These are phyloP conservation scores for Nomada flava DNA, from an alignment of 2,888 invertebrate genomes.

Conservation along the genomic window DNA sequence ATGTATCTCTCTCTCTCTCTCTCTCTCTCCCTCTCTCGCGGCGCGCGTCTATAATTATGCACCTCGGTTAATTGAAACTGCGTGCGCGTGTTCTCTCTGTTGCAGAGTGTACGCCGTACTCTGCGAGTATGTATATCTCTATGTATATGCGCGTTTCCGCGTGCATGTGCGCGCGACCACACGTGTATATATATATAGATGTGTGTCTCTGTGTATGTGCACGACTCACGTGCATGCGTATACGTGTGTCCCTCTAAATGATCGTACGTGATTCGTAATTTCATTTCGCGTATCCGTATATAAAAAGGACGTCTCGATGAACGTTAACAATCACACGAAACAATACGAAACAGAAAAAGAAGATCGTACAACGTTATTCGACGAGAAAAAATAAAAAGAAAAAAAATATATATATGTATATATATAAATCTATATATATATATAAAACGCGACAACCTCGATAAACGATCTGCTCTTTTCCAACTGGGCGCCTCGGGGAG, in stretches of 20 bases:
- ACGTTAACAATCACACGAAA: slow-evolving; percentile 79
- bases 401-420: neutral
- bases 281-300: slow-evolving; percentile 1
- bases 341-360: slow-evolving; percentile 79
- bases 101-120: neutral
- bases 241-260: slow-evolving; percentile 6
- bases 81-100: slow-evolving; percentile 28
- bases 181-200: neutral
- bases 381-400: slow-evolving; percentile 8
- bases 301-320: neutral
- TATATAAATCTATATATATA: too few relatives aligned
- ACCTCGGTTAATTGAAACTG: slow-evolving; percentile 57
- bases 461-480: slow-evolving; percentile 62
- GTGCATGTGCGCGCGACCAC: slow-evolving; percentile 10
- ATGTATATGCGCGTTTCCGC: neutral
- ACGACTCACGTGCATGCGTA: slow-evolving; percentile 8
- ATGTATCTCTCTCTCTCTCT: too few relatives aligned
- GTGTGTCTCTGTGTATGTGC: neutral
- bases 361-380: slow-evolving; percentile 74
- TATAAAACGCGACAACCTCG: slow-evolving; percentile 71
- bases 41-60: slow-evolving; percentile 53
- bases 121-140: slow-evolving; percentile 4
- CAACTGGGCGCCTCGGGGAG: neutral
- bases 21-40: slow-evolving; percentile 9
- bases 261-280: slow-evolving; percentile 22